phyloP scores from a whole-genome alignment of 1,140 invertebrate species.

The Rhagoletis pomonella region DNA sequence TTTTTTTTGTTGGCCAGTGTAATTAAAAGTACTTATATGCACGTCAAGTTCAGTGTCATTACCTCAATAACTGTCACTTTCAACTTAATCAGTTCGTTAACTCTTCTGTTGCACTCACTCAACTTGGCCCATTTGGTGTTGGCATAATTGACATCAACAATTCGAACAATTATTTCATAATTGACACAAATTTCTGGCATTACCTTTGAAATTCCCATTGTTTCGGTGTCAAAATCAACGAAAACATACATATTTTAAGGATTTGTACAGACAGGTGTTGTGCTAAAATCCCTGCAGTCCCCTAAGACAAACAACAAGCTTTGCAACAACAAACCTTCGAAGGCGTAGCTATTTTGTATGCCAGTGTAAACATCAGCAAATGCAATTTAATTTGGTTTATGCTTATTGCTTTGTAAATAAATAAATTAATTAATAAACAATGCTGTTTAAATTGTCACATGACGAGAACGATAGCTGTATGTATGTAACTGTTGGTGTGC shows the following conservation, averaged over 20 bases:
- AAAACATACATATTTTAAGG: conserved; percentile 4
- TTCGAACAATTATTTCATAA: conserved; percentile 43
- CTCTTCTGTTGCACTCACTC: background rate
- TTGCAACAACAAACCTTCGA: background rate
- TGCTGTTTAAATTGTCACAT: conserved; percentile 37
- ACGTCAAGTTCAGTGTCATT: background rate
- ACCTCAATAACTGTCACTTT: background rate
- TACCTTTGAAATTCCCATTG: conserved; percentile 1
- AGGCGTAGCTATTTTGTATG: too few species aligned
- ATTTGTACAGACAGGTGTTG: conserved; percentile 43
- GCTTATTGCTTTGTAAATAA: conserved; percentile 22
- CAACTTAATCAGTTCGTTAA: background rate
- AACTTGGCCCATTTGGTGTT: conserved; percentile 8
- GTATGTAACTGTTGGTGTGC: background rate
- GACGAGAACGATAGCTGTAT: background rate
- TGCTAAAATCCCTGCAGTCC: conserved; percentile 10
- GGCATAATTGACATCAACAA: conserved; percentile 8
- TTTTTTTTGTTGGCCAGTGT: too few species aligned
- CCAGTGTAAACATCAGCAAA: conserved; percentile 23
- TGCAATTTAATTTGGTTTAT: conserved; percentile 48
- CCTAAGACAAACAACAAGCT: background rate
- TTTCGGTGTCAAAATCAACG: conserved; percentile 44
- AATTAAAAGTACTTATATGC: too few species aligned
- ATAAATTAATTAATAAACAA: conserved; percentile 45
- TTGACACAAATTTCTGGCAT: conserved; percentile 38